Conservation (phyloP, 2,113 vertebrate genomes). For the Xiphias gladius region DNA sequence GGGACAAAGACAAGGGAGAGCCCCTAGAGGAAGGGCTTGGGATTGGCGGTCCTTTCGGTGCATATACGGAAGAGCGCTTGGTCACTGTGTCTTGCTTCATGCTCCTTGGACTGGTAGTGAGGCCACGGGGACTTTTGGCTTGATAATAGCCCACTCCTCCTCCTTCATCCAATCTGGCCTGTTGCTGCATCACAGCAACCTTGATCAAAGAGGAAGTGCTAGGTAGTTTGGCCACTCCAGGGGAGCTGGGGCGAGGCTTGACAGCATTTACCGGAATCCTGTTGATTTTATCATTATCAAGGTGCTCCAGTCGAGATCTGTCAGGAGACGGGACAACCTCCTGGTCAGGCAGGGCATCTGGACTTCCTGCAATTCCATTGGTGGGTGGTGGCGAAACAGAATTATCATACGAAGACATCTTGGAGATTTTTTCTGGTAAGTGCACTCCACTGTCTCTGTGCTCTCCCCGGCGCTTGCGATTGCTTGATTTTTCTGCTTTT, state of each 20-base stretch:
- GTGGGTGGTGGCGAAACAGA: conserved; percentile 88
- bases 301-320: conserved; percentile 85
- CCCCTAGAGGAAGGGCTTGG: conserved; percentile 88
- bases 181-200: conserved; percentile 91
- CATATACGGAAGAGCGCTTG: conserved; percentile 89
- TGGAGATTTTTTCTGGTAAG: conserved; percentile 89
- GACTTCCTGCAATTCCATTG: conserved; percentile 92
- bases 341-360: conserved; percentile 87
- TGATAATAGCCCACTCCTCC: conserved; percentile 82
- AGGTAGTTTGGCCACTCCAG: conserved; percentile 90
- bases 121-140: conserved; percentile 90
- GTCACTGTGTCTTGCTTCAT: conserved; percentile 86
- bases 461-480: conserved; percentile 91
- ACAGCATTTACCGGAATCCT: conserved; percentile 97
- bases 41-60: conserved; percentile 88
- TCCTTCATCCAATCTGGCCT: conserved; percentile 87
- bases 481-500: conserved; percentile 89
- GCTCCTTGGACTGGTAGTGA: conserved; percentile 89
- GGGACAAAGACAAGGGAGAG: conserved; percentile 86
- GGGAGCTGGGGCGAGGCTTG: conserved; percentile 95
- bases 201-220: conserved; percentile 93
- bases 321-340: conserved; percentile 85
- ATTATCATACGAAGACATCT: conserved; percentile 87
- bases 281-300: conserved; percentile 91
- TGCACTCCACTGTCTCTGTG: conserved; percentile 90